phyloP scores from a whole-genome alignment of 2,888 invertebrate genomes.

The Nasonia oneida region DNA sequence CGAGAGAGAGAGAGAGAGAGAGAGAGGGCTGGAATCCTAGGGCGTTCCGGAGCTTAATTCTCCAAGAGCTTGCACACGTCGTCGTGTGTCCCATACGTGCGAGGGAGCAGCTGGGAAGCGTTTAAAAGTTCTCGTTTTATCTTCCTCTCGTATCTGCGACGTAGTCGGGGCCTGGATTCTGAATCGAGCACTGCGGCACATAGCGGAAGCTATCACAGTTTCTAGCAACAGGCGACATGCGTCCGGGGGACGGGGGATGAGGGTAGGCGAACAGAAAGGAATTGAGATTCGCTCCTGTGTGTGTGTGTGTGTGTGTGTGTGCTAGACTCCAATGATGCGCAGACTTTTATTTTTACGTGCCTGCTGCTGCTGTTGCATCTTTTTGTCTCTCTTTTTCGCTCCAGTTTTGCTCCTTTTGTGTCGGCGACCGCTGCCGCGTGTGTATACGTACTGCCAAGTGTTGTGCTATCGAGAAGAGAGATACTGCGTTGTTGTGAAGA shows the following conservation, averaged over 20 bases:
- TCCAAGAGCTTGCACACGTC: not conserved
- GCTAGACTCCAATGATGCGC: conserved; percentile 1
- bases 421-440: not conserved
- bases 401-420: conserved; percentile 14
- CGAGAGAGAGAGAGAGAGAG: not conserved
- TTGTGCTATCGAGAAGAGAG: not conserved
- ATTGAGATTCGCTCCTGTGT: not conserved
- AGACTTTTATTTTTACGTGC: conserved; percentile 6
- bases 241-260: not conserved
- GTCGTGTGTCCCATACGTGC: not conserved
- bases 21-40: not conserved
- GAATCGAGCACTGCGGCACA: not conserved
- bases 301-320: not conserved
- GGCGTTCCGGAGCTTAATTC: not conserved
- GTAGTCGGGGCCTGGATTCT: conserved; percentile 10
- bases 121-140: conserved; percentile 18
- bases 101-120: not conserved
- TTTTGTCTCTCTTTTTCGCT: conserved; percentile 47
- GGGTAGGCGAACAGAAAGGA: not conserved
- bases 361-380: conserved; percentile 15
- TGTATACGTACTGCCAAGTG: conserved; percentile 12
- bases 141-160: conserved; percentile 1
- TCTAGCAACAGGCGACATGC: conserved; percentile 14
- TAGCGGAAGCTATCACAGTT: not conserved
- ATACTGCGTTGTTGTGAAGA: not conserved